Percentiles rank a stretch among this genome's conserved stretches.
phyloP scores from a whole-genome alignment of 1,140 invertebrate species.

The Atta texana region DNA sequence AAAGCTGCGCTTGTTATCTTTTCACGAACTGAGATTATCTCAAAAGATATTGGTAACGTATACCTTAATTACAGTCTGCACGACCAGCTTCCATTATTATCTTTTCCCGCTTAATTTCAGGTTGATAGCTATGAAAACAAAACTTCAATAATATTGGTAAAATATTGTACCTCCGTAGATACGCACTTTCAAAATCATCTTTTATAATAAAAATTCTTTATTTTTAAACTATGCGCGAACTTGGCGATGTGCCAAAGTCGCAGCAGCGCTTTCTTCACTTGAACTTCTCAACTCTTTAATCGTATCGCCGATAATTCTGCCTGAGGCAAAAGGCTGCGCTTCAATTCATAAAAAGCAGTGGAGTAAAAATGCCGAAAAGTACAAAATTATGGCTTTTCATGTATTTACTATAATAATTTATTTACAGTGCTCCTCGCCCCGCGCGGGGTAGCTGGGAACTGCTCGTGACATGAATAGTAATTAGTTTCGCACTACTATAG shows the following conservation, averaged over 20 bases:
- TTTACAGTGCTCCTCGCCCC: constrained; percentile 32
- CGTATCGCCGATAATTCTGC: constrained; percentile 29
- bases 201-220: constrained; percentile 5
- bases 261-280: background rate
- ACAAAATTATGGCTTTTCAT: constrained; percentile 52
- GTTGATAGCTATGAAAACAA: constrained; percentile 26
- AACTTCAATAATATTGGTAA: constrained; percentile 22
- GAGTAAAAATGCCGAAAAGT: background rate
- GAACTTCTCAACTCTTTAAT: constrained; percentile 24
- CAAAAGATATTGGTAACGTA: constrained; percentile 20
- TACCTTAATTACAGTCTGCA: constrained; percentile 19
- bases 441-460: background rate
- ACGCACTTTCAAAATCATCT: constrained; percentile 4
- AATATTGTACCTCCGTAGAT: background rate
- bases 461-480: constrained; percentile 65
- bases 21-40: constrained; percentile 40
- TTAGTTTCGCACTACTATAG: constrained; percentile 48
- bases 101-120: background rate
- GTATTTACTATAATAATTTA: constrained; percentile 59
- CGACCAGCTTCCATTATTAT: constrained; percentile 14
- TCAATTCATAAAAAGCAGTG: constrained; percentile 4
- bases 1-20: constrained; percentile 31
- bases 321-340: constrained; percentile 9
- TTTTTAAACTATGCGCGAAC: background rate
- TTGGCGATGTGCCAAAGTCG: constrained; percentile 22